Conservation (phyloP, 2,797 vertebrate species). For the Chaenodraco wilsoni region DNA sequence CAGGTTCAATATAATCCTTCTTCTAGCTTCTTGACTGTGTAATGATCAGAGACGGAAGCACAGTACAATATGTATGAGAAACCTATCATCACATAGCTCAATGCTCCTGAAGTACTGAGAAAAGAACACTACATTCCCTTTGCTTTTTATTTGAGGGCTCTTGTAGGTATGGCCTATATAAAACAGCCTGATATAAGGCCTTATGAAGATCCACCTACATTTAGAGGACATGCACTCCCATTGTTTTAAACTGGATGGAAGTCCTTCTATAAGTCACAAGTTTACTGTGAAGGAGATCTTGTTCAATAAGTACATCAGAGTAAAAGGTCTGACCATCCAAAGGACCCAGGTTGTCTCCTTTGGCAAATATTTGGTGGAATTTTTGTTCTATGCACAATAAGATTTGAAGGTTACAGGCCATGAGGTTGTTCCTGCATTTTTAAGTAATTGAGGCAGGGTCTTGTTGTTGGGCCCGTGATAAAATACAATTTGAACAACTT, state of each 20-base stretch:
- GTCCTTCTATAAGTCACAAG: neutral
- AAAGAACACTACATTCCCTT: neutral
- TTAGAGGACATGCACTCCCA: neutral
- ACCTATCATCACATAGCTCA: neutral
- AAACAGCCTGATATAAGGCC: neutral
- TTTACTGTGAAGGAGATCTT: neutral
- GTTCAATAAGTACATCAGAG: neutral
- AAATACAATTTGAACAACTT: neutral
- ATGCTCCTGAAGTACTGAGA: neutral
- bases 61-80: conserved; percentile 4
- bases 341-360: too few species aligned
- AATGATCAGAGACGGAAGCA: neutral
- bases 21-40: neutral
- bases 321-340: neutral
- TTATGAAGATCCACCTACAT: neutral
- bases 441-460: neutral
- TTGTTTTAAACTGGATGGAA: neutral
- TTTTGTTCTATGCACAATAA: neutral
- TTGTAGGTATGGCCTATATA: neutral
- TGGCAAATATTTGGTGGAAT: neutral
- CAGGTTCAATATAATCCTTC: neutral
- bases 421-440: neutral
- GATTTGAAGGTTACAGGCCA: neutral
- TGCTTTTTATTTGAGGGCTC: neutral
- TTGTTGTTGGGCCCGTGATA: neutral